These are phyloP conservation scores for Spondyliosoma cantharus DNA, from an alignment of 2,797 vertebrate genomes.

Conservation along the genomic window DNA sequence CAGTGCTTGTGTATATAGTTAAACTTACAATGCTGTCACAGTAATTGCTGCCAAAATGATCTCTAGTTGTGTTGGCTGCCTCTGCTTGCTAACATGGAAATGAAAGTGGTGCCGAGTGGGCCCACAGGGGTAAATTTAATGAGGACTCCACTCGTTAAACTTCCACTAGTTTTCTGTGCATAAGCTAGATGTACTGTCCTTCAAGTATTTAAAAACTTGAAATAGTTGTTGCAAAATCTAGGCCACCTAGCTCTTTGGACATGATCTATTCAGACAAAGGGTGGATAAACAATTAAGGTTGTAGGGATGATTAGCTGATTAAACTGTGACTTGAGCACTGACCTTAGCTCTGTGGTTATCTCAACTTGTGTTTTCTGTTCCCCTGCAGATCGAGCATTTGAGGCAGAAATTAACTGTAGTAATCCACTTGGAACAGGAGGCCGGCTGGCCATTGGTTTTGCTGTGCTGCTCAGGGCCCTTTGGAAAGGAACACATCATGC, in stretches of 20 bases:
- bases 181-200: slow-evolving; percentile 5
- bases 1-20: not conserved
- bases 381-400: slow-evolving; percentile 92
- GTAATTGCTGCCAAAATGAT: not conserved
- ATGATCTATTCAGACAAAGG: not conserved
- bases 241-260: slow-evolving; percentile 18
- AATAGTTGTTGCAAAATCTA: slow-evolving; percentile 8
- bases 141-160: not conserved
- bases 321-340: not conserved
- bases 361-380: slow-evolving; percentile 1
- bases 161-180: slow-evolving; percentile 3
- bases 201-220: not conserved
- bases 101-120: not conserved
- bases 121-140: slow-evolving; percentile 16
- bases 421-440: slow-evolving; percentile 97
- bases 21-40: not conserved
- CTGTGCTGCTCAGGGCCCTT: slow-evolving; percentile 92
- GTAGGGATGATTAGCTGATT: not conserved
- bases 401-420: slow-evolving; percentile 96
- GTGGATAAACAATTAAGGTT: not conserved
- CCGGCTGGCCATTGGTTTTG: slow-evolving; percentile 94
- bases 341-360: not conserved
- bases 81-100: slow-evolving; percentile 3
- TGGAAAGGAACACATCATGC: slow-evolving; percentile 99
- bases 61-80: not conserved